A percentile compares a stretch with the other conserved stretches of the same genome.
Evolutionary conservation across 2,797 vertebrate species (phyloP).

Genomic region (Sebastes matsubarae): DNA sequence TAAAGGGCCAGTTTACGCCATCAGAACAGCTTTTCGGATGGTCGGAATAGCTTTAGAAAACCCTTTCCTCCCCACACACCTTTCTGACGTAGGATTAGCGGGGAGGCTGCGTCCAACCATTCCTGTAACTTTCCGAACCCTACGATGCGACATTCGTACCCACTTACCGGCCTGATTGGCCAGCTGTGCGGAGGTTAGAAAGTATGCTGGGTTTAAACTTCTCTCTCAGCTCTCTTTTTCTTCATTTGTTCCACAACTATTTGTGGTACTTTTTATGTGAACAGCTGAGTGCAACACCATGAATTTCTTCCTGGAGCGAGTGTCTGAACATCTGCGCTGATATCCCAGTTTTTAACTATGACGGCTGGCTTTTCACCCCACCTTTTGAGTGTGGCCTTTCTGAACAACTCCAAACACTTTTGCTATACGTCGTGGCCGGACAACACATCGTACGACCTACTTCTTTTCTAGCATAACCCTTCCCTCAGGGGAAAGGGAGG

Average conservation of each 20-base stretch:
- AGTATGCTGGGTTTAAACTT: not conserved
- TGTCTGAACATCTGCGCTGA: not conserved
- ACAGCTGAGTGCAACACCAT: not conserved
- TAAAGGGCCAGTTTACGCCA: not conserved
- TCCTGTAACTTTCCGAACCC: not conserved
- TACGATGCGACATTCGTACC: not conserved
- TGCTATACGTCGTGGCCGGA: not conserved
- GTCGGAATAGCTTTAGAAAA: not conserved
- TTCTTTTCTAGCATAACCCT: not conserved
- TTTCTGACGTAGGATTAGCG: not conserved
- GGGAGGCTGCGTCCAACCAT: not conserved
- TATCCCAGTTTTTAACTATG: not conserved
- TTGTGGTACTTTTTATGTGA: not conserved
- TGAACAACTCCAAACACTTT: not conserved
- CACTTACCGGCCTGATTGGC: not conserved
- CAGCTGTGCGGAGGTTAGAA: not conserved
- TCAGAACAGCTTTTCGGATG: not conserved
- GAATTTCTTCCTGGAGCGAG: not conserved
- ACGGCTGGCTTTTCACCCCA: not conserved
- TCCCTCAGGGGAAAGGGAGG: constrained; percentile 30
- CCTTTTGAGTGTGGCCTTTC: not conserved
- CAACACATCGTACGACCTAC: not conserved
- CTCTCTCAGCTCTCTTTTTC: not conserved
- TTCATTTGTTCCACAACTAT: not conserved
- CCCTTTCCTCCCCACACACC: not conserved